Percentiles rank a stretch among this genome's conserved stretches.
Conservation (phyloP, 2,888 invertebrate species). For the Mesodorylaimus sp. region DNA sequence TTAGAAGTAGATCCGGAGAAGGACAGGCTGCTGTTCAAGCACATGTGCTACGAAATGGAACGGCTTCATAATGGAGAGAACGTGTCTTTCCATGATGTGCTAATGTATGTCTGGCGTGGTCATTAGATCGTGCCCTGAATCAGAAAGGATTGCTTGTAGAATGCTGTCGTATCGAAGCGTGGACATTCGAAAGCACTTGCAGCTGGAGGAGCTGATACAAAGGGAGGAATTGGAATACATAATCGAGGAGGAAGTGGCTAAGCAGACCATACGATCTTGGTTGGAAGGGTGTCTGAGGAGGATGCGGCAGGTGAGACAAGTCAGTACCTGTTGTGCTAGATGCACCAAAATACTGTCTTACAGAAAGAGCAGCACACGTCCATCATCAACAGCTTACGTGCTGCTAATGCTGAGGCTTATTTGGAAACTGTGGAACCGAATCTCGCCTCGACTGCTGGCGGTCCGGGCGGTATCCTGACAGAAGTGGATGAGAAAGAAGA, state of each 20-base stretch:
- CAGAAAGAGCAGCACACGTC: slow-evolving; percentile 13
- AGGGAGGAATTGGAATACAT: slow-evolving; percentile 96
- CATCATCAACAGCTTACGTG: slow-evolving; percentile 12
- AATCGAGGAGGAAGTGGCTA: slow-evolving; percentile 98
- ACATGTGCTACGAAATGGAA: slow-evolving; percentile 98
- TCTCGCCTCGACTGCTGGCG: background rate
- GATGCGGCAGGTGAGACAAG: slow-evolving; percentile 69
- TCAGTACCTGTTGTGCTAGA: no score
- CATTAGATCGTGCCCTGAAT: no score
- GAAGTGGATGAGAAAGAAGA: background rate
- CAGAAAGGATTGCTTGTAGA: slow-evolving; percentile 41
- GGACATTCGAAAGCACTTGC: slow-evolving; percentile 85
- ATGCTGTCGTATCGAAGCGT: slow-evolving; percentile 90
- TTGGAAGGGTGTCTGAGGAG: slow-evolving; percentile 88
- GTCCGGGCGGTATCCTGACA: background rate
- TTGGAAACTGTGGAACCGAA: no score
- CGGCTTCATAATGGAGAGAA: slow-evolving; percentile 91
- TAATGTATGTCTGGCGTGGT: no score
- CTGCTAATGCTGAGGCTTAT: slow-evolving; percentile 10
- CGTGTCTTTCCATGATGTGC: slow-evolving; percentile 97
- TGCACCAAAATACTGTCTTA: no score
- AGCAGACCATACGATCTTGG: slow-evolving; percentile 97
- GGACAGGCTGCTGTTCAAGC: slow-evolving; percentile 86
- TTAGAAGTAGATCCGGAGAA: slow-evolving; percentile 92
- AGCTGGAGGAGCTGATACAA: slow-evolving; percentile 86